These are phyloP conservation scores for Perodicticus potto DNA, from an alignment of 2,797 vertebrate species.

Conservation along the genomic window DNA sequence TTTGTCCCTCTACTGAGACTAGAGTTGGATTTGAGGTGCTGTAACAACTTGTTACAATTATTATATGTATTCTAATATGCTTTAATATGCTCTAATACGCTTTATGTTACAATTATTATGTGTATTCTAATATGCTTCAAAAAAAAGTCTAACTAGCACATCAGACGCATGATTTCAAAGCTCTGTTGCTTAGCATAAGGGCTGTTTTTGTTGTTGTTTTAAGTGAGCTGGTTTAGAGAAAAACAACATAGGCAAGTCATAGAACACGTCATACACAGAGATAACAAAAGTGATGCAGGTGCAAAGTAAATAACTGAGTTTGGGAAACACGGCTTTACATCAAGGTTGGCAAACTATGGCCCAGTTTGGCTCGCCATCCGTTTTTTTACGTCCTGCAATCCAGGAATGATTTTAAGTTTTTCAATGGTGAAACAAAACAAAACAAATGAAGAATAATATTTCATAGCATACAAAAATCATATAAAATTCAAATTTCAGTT, in stretches of 20 bases:
- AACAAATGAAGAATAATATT: not conserved
- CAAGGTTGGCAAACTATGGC: not conserved
- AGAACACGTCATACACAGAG: not conserved
- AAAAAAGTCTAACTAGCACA: not conserved
- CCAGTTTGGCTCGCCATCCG: not conserved
- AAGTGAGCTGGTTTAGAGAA: not conserved
- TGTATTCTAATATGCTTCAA: not conserved
- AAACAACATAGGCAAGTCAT: not conserved
- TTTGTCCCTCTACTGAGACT: not conserved
- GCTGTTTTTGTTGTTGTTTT: not conserved
- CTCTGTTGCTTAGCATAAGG: not conserved
- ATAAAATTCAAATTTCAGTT: not conserved
- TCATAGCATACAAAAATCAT: not conserved
- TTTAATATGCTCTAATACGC: not conserved
- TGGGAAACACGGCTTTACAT: not conserved
- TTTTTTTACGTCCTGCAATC: not conserved
- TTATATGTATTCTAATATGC: not conserved
- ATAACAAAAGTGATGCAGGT: not conserved
- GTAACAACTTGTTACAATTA: not conserved
- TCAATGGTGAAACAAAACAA: not conserved
- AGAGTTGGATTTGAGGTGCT: not conserved
- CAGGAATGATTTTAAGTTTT: not conserved
- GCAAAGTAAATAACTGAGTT: not conserved
- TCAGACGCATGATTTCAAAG: constrained; percentile 50
- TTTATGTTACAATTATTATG: not conserved